Conservation (phyloP, 2,113 vertebrate genomes). For the Arenaria interpres region DNA sequence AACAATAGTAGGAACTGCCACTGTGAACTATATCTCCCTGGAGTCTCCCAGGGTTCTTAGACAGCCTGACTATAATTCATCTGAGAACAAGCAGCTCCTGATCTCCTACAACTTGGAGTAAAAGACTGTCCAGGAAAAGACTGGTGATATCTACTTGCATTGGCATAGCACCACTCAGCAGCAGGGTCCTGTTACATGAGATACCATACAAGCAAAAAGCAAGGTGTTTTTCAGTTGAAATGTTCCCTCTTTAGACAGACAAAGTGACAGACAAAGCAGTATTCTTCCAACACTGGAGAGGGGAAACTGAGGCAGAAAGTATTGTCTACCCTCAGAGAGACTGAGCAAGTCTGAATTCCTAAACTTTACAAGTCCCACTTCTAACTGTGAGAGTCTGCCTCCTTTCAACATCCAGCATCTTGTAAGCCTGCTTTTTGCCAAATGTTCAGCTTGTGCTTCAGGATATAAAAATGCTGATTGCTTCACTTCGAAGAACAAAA, state of each 20-base stretch:
- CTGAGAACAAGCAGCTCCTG: background rate
- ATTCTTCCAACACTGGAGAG: background rate
- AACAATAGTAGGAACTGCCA: conserved; percentile 23
- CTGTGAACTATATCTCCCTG: background rate
- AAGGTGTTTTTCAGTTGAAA: background rate
- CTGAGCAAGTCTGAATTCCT: background rate
- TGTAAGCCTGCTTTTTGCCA: background rate
- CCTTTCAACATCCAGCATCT: background rate
- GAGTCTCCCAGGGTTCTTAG: background rate
- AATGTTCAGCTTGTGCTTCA: background rate
- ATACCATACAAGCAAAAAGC: background rate
- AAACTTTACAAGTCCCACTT: background rate
- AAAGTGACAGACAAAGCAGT: background rate
- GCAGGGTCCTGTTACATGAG: background rate
- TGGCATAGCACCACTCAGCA: background rate
- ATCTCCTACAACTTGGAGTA: background rate
- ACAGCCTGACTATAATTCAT: background rate
- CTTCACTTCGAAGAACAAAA: background rate
- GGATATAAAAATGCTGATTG: background rate
- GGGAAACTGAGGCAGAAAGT: background rate
- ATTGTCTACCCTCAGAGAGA: background rate
- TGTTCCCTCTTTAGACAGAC: background rate
- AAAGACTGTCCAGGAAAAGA: background rate
- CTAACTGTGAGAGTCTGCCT: background rate
- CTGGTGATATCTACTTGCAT: background rate